Conservation (phyloP, 2,113 vertebrate species). For the Zosterops pallidus region DNA sequence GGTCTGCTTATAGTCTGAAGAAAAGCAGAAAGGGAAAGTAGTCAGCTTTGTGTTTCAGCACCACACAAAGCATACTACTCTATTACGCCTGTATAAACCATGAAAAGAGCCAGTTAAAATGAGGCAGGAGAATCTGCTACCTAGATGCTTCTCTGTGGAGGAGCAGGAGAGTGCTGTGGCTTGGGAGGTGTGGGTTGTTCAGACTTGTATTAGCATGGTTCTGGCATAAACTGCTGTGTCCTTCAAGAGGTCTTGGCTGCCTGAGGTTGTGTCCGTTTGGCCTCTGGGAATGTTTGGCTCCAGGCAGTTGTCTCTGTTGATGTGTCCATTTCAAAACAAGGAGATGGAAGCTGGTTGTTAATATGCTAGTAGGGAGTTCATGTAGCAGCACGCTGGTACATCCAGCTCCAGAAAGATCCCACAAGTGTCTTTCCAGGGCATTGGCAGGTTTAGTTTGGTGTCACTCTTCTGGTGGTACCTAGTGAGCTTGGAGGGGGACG, state of each 20-base stretch:
- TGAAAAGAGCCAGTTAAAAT: background rate
- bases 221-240: background rate
- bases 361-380: background rate
- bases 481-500: no score
- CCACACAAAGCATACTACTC: background rate
- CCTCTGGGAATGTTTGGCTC: background rate
- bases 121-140: background rate
- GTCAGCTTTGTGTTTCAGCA: background rate
- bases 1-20: background rate
- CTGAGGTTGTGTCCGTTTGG: background rate
- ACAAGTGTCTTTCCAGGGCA: background rate
- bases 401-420: background rate
- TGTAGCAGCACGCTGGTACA: rapidly evolving
- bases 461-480: no score
- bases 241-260: background rate
- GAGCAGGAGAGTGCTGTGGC: background rate
- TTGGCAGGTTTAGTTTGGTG: background rate
- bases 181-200: background rate
- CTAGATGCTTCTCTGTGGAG: background rate
- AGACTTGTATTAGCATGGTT: background rate
- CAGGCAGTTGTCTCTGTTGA: background rate
- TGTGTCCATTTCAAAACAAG: background rate
- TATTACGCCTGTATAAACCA: background rate
- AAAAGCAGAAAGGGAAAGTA: background rate
- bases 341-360: background rate